Evolutionary conservation across 2,888 invertebrate genomes (phyloP).

Genomic region (Amphipyra tragopoginis): DNA sequence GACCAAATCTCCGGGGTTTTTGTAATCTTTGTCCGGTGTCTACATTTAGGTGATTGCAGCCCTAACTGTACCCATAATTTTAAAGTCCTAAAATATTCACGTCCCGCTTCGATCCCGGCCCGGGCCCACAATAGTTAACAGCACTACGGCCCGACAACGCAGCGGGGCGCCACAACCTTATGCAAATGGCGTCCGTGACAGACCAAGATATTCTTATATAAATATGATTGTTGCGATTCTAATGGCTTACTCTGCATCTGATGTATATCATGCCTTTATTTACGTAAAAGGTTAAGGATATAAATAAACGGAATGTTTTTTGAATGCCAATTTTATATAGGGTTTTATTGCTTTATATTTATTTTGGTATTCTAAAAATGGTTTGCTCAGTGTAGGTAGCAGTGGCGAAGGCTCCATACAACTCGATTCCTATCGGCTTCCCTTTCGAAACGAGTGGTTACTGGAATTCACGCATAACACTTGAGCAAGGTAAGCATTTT

Average conservation of each 20-base stretch:
- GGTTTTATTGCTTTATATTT: no score
- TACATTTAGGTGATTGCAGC: no score
- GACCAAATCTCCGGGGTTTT: no score
- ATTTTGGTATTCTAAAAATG: no score
- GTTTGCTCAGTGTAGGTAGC: no score
- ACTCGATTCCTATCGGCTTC: no score
- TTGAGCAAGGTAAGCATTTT: no score
- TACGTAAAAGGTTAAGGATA: conserved; percentile 54
- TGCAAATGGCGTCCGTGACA: conserved; percentile 66
- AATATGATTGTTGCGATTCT: conserved; percentile 66
- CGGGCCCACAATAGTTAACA: conserved; percentile 27
- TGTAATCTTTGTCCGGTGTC: no score
- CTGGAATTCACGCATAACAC: no score
- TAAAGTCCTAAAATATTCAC: conserved; percentile 22
- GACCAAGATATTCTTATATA: conserved; percentile 62
- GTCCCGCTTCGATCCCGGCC: conserved; percentile 26
- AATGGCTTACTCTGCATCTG: conserved; percentile 58
- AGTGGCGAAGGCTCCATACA: no score
- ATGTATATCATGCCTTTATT: conserved; percentile 52
- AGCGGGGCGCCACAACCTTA: conserved; percentile 59
- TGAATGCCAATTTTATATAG: conserved; percentile 33
- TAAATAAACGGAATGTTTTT: conserved; percentile 29
- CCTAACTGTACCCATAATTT: neutral
- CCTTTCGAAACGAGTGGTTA: no score
- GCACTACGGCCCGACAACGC: conserved; percentile 55